Evolutionary conservation across 2,888 invertebrate genomes (phyloP).

Genomic region (Trichacis sp.): DNA sequence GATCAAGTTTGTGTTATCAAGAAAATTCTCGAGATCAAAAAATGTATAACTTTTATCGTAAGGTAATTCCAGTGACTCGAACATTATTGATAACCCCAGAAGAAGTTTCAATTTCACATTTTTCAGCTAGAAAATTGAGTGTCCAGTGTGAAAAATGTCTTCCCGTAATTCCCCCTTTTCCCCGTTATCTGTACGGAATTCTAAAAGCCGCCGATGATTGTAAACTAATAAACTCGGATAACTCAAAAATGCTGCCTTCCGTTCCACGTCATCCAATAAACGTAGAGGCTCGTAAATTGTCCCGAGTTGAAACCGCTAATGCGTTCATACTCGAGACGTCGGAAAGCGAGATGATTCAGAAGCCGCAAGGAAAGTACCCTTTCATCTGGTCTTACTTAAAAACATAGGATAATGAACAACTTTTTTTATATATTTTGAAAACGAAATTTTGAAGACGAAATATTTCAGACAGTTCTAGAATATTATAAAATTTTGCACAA

Average conservation of each 20-base stretch:
- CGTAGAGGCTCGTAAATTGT: background rate
- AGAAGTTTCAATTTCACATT: too few relatives aligned
- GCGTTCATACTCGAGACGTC: conserved; percentile 1
- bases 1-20: too few relatives aligned
- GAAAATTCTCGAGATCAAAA: too few relatives aligned
- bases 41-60: too few relatives aligned
- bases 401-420: too few relatives aligned
- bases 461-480: too few relatives aligned
- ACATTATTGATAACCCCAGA: too few relatives aligned
- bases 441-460: background rate
- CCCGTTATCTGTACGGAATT: background rate
- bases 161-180: background rate
- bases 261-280: conserved; percentile 1
- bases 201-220: background rate
- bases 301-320: background rate
- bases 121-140: background rate
- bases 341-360: conserved; percentile 4
- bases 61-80: too few relatives aligned
- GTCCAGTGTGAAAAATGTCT: background rate
- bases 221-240: background rate
- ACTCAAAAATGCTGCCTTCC: background rate
- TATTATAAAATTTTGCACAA: background rate
- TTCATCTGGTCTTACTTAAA: too few relatives aligned
- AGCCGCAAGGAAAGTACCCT: too few relatives aligned
- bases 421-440: too few relatives aligned